phyloP scores from a whole-genome alignment of 2,888 invertebrate genomes.

The Eledone cirrhosa region DNA sequence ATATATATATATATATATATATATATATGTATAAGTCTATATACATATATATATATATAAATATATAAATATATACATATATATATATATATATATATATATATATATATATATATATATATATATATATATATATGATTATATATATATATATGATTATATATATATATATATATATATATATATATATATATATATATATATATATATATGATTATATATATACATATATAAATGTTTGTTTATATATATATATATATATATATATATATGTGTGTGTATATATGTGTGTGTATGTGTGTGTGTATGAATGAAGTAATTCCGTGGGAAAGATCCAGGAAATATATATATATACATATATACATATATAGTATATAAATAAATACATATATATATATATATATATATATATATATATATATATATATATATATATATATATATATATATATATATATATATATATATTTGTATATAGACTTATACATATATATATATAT shows the following conservation, averaged over 20 bases:
- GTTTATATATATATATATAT: constrained; percentile 2
- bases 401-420: no score
- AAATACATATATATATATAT: no score
- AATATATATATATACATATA: not conserved
- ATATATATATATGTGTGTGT: not conserved
- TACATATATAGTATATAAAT: no score
- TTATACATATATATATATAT: no score
- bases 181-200: not conserved
- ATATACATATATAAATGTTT: not conserved
- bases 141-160: not conserved
- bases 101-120: not conserved
- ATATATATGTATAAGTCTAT: not conserved
- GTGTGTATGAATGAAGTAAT: not conserved
- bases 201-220: not conserved
- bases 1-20: not conserved
- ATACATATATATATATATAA: not conserved
- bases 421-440: no score
- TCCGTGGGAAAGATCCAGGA: not conserved
- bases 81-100: not conserved
- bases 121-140: not conserved
- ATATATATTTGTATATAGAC: no score
- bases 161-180: not conserved
- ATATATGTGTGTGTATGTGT: not conserved
- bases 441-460: no score
- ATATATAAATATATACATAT: not conserved